Percentiles rank a stretch among this genome's conserved stretches.
Evolutionary conservation across 2,888 invertebrate genomes (phyloP).

Genomic region (Andricus curvator): DNA sequence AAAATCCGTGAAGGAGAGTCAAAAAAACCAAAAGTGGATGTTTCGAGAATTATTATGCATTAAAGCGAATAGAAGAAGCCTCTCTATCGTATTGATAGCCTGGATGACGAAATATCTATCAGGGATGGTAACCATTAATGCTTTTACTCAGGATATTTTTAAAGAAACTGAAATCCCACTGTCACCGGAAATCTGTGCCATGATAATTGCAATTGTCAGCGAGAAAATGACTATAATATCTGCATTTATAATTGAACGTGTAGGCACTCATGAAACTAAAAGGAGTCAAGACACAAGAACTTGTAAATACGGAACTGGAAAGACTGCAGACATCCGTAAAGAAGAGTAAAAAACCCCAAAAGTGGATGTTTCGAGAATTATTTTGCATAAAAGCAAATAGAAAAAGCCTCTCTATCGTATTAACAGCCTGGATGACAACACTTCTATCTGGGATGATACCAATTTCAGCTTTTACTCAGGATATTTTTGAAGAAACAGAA

Average conservation of each 20-base stretch:
- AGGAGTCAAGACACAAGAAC: neutral
- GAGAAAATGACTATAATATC: neutral
- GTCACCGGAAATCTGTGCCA: conserved; percentile 6
- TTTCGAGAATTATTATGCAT: conserved; percentile 5
- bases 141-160: neutral
- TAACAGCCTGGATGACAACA: neutral
- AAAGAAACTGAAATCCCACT: neutral
- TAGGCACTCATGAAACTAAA: conserved; percentile 40
- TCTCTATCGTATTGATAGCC: neutral
- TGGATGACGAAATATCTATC: neutral
- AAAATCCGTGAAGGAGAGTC: neutral
- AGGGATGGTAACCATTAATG: neutral
- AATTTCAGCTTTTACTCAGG: neutral
- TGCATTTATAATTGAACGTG: neutral
- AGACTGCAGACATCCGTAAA: neutral
- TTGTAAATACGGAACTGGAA: neutral
- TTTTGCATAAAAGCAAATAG: neutral
- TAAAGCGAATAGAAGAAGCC: neutral
- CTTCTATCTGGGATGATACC: neutral
- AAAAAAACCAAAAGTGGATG: neutral
- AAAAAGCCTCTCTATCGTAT: neutral
- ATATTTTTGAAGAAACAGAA: neutral
- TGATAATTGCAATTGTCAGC: neutral
- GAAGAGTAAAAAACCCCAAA: neutral
- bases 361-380: conserved; percentile 16